Evolutionary conservation across 2,113 vertebrate species (phyloP).

Genomic region (Sturnira hondurensis): DNA sequence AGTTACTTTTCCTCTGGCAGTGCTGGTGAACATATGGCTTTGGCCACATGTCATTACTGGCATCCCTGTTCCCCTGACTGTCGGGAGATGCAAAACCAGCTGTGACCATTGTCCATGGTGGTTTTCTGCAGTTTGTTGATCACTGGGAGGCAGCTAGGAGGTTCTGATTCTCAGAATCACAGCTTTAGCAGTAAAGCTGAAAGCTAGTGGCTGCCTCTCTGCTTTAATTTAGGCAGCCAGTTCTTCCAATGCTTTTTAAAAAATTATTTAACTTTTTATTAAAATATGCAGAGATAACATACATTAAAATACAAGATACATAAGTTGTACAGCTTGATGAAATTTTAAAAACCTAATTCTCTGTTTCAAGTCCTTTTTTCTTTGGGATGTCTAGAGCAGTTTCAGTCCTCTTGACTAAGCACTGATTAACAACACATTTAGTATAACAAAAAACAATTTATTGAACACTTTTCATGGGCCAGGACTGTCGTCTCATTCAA

Average conservation of each 20-base stretch:
- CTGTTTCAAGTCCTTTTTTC: neutral
- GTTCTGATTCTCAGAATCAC: neutral
- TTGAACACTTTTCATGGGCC: neutral
- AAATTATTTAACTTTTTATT: neutral
- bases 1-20: neutral
- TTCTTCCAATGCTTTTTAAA: neutral
- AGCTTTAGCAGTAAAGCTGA: neutral
- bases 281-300: neutral
- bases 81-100: neutral
- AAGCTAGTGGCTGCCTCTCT: neutral
- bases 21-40: neutral
- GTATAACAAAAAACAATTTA: neutral
- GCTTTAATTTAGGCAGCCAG: neutral
- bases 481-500: neutral
- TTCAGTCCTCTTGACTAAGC: neutral
- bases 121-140: conserved; percentile 23
- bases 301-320: neutral
- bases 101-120: neutral
- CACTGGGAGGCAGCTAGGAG: neutral
- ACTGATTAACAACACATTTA: neutral
- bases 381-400: neutral
- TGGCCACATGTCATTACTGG: neutral
- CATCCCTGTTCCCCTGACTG: neutral
- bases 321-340: neutral
- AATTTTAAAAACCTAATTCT: neutral